Base-by-base conservation (phyloP, 2,888 invertebrate species). In the Nemurella pictetii region DNA sequence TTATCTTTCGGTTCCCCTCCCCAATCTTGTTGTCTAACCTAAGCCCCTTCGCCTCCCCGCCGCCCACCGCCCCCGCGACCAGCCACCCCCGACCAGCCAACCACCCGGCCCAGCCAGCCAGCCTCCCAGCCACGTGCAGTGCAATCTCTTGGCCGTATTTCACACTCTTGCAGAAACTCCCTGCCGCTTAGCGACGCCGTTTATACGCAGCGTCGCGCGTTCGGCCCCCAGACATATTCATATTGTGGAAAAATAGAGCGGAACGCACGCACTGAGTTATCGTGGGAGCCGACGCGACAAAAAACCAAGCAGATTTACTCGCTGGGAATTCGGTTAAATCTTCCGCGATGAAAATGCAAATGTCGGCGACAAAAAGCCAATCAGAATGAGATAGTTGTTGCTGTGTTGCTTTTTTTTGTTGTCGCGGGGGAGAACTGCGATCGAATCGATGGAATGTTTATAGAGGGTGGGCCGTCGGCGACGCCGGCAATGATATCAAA, bases 11-110 rank as follows among this genome's bases (percentile, higher is more conserved):
- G 72, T 26, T 72, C 27, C 29, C 82, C 82, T 82, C 82, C 82
- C 82, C 55, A 55, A 27, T 82, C 82, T 82, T 82, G 82, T 82
- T 82, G 55, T 55, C 72, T 72, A 32, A 26, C 72, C n/a, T n/a
- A n/a, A n/a, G n/a, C n/a, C 82, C 82, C 82, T 82, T 35, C 20
- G 32, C 35, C 80, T 82, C 72, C 20, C 82, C 29, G 4, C 29
- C 29, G n/a, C n/a, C 72, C n/a, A 27, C 25, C 29, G 25, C 72
- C 55, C 20, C 27, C 72, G 5, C 32, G 20, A 20, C 55, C 78
- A 28, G 4, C 20, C 78, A 30, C 29, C 26, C 30, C 30, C 4
- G n/a, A n/a, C n/a, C 28, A 25, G 20, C 73, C 25, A 25, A 4
- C 26, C 7, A 20, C 9, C 26, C 75, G 75, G 28, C n/a, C 73